Conservation (phyloP, 2,113 vertebrate species). For the Cyprinodon brontotheroides region DNA sequence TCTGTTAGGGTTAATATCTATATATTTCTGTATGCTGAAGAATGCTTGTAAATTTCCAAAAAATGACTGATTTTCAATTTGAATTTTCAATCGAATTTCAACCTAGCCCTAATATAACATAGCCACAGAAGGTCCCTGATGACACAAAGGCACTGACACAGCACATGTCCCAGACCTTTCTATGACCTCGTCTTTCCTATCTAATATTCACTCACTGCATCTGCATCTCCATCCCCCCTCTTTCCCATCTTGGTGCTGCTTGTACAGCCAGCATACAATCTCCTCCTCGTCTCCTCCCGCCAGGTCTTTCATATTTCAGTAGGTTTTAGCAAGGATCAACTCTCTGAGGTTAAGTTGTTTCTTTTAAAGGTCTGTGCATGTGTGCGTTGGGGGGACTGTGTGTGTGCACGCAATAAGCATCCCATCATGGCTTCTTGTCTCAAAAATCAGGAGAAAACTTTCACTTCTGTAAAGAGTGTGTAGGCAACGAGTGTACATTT, state of each 20-base stretch:
- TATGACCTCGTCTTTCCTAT: conserved; percentile 48
- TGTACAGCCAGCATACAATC: conserved; percentile 7
- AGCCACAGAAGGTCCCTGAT: background rate
- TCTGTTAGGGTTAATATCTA: no score
- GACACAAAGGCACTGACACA: conserved; percentile 48
- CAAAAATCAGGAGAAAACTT: conserved; percentile 53
- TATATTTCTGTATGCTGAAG: no score
- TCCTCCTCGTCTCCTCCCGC: conserved; percentile 6
- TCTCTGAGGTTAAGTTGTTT: conserved; percentile 65
- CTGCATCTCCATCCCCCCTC: conserved; percentile 15
- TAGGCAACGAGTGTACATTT: background rate
- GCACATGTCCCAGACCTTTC: conserved; percentile 58
- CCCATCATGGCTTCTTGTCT: conserved; percentile 41
- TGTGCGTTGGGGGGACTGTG: conserved; percentile 15
- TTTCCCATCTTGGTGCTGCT: conserved; percentile 39
- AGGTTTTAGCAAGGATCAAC: conserved; percentile 66
- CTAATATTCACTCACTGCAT: conserved; percentile 56
- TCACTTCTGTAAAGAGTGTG: conserved; percentile 17
- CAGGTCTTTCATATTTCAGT: conserved; percentile 67
- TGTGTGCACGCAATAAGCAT: conserved; percentile 23
- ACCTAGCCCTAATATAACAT: background rate
- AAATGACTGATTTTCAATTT: background rate
- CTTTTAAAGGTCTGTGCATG: conserved; percentile 45
- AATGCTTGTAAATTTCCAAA: background rate
- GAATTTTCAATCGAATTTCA: background rate